A percentile compares a stretch with the other conserved stretches of the same genome.
These are phyloP conservation scores for Otolemur garnettii DNA, from an alignment of 2,113 vertebrate genomes.

Conservation along the genomic window DNA sequence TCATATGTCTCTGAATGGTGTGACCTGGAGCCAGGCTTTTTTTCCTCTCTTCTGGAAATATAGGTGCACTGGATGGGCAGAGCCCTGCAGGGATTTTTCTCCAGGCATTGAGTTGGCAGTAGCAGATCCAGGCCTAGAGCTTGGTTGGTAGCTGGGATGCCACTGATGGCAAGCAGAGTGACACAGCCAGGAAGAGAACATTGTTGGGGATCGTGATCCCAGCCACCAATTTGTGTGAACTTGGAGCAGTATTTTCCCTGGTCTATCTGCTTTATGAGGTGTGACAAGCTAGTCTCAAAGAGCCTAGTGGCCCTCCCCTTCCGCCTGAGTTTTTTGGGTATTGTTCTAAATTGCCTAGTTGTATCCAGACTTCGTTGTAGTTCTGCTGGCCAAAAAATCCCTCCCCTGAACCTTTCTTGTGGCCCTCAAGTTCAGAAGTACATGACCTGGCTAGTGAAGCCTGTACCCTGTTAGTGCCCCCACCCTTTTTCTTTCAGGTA, in stretches of 20 bases:
- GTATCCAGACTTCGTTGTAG: background rate
- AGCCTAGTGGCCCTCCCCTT: background rate
- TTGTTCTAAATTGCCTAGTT: background rate
- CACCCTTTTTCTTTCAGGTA: background rate
- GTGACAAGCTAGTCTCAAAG: background rate
- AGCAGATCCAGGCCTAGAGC: background rate
- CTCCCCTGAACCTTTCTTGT: background rate
- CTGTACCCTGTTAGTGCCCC: background rate
- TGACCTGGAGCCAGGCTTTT: background rate
- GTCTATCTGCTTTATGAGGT: background rate
- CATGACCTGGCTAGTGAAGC: background rate
- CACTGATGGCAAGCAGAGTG: background rate
- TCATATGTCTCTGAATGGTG: fast-evolving
- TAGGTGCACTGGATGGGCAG: background rate
- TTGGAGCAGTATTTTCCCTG: background rate
- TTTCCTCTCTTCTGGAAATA: background rate
- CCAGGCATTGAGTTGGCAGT: background rate
- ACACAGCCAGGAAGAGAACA: background rate
- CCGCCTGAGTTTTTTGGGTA: background rate
- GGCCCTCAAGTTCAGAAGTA: background rate
- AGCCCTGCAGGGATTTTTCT: background rate
- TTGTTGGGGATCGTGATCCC: background rate
- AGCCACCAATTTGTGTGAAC: background rate
- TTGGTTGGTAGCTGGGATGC: background rate
- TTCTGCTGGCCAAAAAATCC: background rate